phyloP scores from a whole-genome alignment of 2,113 vertebrate species.

The Conger conger region DNA sequence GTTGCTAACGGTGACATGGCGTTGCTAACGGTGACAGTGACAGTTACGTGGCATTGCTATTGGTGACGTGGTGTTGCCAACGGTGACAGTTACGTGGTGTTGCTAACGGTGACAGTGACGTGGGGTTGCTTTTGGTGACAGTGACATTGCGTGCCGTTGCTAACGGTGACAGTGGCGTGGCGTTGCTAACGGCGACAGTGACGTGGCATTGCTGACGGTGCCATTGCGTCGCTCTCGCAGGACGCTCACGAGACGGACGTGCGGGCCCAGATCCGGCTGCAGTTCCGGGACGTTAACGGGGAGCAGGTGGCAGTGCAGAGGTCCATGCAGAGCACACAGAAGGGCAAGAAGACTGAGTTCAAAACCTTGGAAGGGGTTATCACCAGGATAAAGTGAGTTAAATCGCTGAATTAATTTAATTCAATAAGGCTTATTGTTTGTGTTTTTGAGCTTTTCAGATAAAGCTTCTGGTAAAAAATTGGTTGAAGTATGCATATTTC shows the following conservation, averaged over 20 bases:
- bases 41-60: not conserved
- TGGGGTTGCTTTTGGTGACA: not conserved
- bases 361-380: constrained; percentile 94
- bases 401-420: not conserved
- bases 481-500: too few species aligned
- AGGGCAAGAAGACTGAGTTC: constrained; percentile 88
- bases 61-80: not conserved
- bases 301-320: constrained; percentile 82
- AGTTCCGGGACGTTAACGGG: constrained; percentile 86
- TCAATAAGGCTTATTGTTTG: too few species aligned
- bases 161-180: not conserved
- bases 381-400: constrained; percentile 81
- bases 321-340: constrained; percentile 92
- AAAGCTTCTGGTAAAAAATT: too few species aligned
- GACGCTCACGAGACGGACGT: constrained; percentile 94
- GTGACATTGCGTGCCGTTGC: not conserved
- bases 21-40: not conserved
- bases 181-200: too few species aligned
- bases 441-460: too few species aligned
- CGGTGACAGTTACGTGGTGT: too few species aligned
- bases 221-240: constrained; percentile 55
- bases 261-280: constrained; percentile 88
- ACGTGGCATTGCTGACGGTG: not conserved
- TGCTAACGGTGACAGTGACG: too few species aligned
- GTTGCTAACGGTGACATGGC: not conserved